Evolutionary conservation across 2,113 vertebrate genomes (phyloP), one percentile per base, ranked within the genome.

Genomic region (Pterocles gutturalis): DNA sequence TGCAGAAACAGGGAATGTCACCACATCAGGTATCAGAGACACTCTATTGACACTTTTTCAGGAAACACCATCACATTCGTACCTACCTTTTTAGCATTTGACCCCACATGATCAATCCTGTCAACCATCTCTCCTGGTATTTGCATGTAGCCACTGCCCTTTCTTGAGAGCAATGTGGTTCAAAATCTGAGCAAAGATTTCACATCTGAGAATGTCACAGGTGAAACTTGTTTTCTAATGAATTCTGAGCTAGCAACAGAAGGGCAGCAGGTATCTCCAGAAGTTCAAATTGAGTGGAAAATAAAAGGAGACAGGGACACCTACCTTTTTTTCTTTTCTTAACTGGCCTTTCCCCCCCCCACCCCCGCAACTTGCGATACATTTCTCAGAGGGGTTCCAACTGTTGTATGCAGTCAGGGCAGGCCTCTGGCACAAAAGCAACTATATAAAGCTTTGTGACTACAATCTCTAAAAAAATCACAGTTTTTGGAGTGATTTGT

Each of bases 261-360:
- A 28, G 33, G 87, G 82, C 82, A 96, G 90, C 87, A 90, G 79
- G 71, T 83, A 49, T 65, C 91, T 69, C 84, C 58, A 85, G n/a
- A 71, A 85, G 34, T 36, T 54, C 48, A 90, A 78, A 71, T 21
- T 49, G 55, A 65, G 31, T 48, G 34, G 51, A 83, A 95, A 89
- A 86, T 51, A 53, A 53, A 90, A 83, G 60, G 28, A 70, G 24
- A 41, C n/a, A 41, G 73, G 62, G 5, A 38, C 6, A 7, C 3
- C 14, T 57, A 34, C 10, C 0, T 31, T n/a, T 57, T 25, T 26
- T 14, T 81, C 29, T 31, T 20, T 22, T 41, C 46, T 17, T 46
- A 54, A 45, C 25, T 18, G 5, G 13, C 11, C 10, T 79, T n/a
- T n/a, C n/a, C n/a, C n/a, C n/a, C n/a, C n/a, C n/a, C n/a, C n/a